A percentile compares a stretch with the other conserved stretches of the same genome.
Conservation (phyloP, 37 sponge, comb jelly and placozoan genomes). For the Spongia lamella region DNA sequence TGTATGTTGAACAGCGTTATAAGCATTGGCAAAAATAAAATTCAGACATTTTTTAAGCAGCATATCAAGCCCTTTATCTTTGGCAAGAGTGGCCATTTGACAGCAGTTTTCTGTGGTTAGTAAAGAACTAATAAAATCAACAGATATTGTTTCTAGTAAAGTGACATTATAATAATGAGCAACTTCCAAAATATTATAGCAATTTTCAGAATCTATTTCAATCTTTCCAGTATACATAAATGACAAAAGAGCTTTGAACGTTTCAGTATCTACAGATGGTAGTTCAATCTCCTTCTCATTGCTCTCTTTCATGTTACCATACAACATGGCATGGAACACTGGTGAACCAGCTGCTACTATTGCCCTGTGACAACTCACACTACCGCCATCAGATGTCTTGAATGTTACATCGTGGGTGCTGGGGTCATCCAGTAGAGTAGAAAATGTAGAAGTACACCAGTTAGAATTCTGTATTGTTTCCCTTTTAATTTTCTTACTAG, state of each 20-base stretch:
- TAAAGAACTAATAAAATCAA: too few relatives aligned
- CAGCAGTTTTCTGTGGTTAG: too few relatives aligned
- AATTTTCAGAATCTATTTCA: neutral
- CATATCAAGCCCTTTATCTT: too few relatives aligned
- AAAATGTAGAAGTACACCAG: too few relatives aligned
- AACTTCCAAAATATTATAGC: neutral
- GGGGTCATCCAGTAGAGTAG: too few relatives aligned
- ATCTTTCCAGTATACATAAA: slow-evolving; percentile 1
- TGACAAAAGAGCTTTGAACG: neutral
- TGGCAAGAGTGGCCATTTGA: too few relatives aligned
- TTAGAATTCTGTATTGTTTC: too few relatives aligned
- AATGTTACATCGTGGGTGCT: too few relatives aligned
- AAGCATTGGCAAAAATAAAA: too few relatives aligned
- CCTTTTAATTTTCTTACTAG: too few relatives aligned
- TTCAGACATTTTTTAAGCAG: too few relatives aligned
- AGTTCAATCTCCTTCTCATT: neutral
- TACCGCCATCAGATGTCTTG: neutral
- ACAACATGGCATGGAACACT: slow-evolving; percentile 12
- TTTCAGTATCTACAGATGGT: neutral
- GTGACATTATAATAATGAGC: neutral
- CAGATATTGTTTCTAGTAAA: neutral
- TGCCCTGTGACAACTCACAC: neutral
- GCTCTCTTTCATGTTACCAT: slow-evolving; percentile 8
- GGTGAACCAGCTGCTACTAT: slow-evolving; percentile 4
- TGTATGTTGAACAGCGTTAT: too few relatives aligned